Base-by-base conservation (phyloP, 2,797 vertebrate genomes). In the Urophycis tenuis region DNA sequence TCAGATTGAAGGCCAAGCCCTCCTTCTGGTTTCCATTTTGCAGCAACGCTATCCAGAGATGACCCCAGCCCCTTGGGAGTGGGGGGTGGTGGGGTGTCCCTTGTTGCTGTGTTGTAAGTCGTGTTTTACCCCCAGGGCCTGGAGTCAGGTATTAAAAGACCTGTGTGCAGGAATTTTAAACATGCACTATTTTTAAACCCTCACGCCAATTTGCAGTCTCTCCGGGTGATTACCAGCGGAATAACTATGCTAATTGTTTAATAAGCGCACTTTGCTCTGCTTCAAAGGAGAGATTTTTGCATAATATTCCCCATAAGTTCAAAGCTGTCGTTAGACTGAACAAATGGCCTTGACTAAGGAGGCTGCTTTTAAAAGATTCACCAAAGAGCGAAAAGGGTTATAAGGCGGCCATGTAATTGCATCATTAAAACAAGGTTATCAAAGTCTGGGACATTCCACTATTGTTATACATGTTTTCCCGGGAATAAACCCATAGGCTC, bases 181-280 rank as follows among this genome's bases (percentile, higher is more conserved):
- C 34, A 30, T 71, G 71, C 53, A 22, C 84, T 81, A 83, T 88
- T 82, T 89, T 88, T 85, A 78, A 82, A 74, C 71, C 12, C 82
- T 81, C 81, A 74, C 79, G 76, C 81, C 71, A 72, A 79, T 84
- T 82, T 74, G 29, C 69, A 72, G 71, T 64, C 79, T 88, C 84
- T 82, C 74, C 39, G 80, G 82, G 84, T 87, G 83, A 90, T 91
- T 89, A 85, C 53, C 81, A 77, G 75, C 85, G 79, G 86, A 89
- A 90, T 90, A 89, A 85, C 87, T 84, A 86, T 89, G 84, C 86
- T 89, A 89, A 92, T 91, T 91, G 90, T 92, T 91, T 89, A 92
- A 92, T 88, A 88, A 90, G 85, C 75, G 75, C 89, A 86, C 87
- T 91, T 90, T 91, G 85, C 85, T 85, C 75, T 36, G 77, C 88